A percentile compares a stretch with the other conserved stretches of the same genome.
Conservation (phyloP, 2,797 vertebrate genomes). For the Australoheros facetus region DNA sequence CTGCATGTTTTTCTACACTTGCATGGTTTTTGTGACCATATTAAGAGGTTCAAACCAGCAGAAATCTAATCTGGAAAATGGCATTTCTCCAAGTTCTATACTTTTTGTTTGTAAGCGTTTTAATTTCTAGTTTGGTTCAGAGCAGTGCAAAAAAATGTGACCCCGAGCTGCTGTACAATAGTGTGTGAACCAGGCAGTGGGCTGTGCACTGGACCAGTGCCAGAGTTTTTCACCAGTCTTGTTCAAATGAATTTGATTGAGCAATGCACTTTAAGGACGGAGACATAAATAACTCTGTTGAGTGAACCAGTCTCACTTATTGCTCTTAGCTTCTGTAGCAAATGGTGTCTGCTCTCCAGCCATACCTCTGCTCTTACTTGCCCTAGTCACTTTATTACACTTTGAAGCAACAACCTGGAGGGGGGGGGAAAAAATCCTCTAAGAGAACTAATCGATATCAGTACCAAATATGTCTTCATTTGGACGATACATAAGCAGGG, state of each 20-base stretch:
- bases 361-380: slow-evolving; percentile 72
- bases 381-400: slow-evolving; percentile 20
- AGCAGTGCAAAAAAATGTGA: slow-evolving; percentile 31
- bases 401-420: neutral
- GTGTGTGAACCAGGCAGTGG: neutral
- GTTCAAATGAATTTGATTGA: slow-evolving; percentile 50
- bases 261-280: slow-evolving; percentile 47
- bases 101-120: slow-evolving; percentile 23
- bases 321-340: slow-evolving; percentile 38
- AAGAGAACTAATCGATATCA: neutral
- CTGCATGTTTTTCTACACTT: neutral
- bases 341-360: slow-evolving; percentile 30
- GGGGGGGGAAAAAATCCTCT: neutral
- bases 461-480: neutral
- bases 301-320: slow-evolving; percentile 62
- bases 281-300: slow-evolving; percentile 48
- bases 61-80: neutral
- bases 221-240: slow-evolving; percentile 37
- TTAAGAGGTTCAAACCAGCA: neutral
- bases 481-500: slow-evolving; percentile 13
- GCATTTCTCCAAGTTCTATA: slow-evolving; percentile 30
- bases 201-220: slow-evolving; percentile 36
- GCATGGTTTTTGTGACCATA: neutral
- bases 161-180: neutral
- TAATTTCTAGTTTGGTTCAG: slow-evolving; percentile 47